These are phyloP conservation scores for Aphis craccivora DNA, from an alignment of 1,140 invertebrate genomes.

Conservation along the genomic window DNA sequence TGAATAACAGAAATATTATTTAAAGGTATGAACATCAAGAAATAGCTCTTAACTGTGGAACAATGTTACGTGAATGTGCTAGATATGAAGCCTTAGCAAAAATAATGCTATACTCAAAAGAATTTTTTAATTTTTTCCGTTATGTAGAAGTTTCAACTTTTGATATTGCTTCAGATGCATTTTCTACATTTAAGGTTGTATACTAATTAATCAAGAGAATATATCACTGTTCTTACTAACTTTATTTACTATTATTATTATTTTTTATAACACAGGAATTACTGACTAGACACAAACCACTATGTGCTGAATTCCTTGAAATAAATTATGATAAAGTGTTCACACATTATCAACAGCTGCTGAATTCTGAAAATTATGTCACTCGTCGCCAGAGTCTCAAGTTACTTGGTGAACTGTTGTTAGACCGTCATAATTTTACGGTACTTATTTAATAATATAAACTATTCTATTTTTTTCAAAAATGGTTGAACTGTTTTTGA, in stretches of 20 bases:
- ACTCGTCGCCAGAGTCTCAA: slow-evolving; percentile 96
- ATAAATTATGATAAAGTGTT: slow-evolving; percentile 99
- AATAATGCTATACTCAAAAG: slow-evolving; percentile 96
- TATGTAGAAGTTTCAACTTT: slow-evolving; percentile 99
- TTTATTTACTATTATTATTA: slow-evolving; percentile 44
- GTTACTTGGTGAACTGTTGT: slow-evolving; percentile 93
- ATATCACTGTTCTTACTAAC: neutral
- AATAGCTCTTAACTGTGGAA: slow-evolving; percentile 98
- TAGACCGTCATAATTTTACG: slow-evolving; percentile 99
- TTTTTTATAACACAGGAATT: slow-evolving; percentile 81
- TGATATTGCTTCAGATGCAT: slow-evolving; percentile 99
- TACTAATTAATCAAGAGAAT: neutral
- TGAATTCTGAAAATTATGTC: slow-evolving; percentile 99
- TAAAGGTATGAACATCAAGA: slow-evolving; percentile 97
- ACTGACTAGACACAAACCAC: slow-evolving; percentile 96
- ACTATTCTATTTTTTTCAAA: neutral
- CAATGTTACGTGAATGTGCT: slow-evolving; percentile 98
- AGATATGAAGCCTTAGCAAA: slow-evolving; percentile 97
- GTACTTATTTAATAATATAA: slow-evolving; percentile 66
- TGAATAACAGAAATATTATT: neutral
- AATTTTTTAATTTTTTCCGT: slow-evolving; percentile 99
- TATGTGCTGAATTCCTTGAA: slow-evolving; percentile 98
- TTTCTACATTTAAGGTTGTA: slow-evolving; percentile 97
- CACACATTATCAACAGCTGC: slow-evolving; percentile 92
- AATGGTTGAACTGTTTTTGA: neutral